Percentiles rank a stretch among this genome's conserved stretches.
Evolutionary conservation across 2,113 vertebrate genomes (phyloP).

Genomic region (Muscicapa adusta): DNA sequence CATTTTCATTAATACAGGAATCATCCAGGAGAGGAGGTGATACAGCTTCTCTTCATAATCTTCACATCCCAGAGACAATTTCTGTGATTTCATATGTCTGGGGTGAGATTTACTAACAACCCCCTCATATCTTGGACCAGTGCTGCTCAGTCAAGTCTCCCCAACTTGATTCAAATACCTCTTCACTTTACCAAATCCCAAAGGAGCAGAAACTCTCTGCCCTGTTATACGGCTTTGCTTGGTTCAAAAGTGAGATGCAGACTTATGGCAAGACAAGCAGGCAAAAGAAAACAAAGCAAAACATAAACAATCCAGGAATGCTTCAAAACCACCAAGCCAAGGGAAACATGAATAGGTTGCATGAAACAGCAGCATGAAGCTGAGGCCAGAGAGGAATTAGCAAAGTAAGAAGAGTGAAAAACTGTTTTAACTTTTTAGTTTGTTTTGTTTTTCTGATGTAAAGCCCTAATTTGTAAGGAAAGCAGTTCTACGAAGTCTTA

Average conservation of each 20-base stretch:
- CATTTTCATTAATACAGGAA: not conserved
- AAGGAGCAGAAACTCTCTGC: not conserved
- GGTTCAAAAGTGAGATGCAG: not conserved
- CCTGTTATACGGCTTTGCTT: not conserved
- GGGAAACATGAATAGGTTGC: not conserved
- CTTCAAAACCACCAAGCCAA: not conserved
- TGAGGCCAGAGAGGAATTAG: not conserved
- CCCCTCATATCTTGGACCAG: fast-evolving
- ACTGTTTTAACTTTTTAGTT: not conserved
- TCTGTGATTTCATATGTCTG: not conserved
- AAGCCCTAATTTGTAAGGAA: not conserved
- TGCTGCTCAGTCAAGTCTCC: not conserved
- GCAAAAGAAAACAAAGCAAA: not conserved
- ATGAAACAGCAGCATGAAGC: not conserved
- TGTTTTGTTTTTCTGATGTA: not conserved
- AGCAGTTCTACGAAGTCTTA: not conserved
- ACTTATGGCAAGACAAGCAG: not conserved
- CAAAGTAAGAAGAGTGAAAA: not conserved
- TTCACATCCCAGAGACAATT: not conserved
- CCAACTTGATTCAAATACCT: not conserved
- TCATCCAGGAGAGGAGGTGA: not conserved
- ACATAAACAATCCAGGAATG: not conserved
- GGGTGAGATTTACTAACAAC: not conserved
- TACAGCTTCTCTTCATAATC: not conserved
- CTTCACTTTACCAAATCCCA: not conserved